Evolutionary conservation across 2,888 invertebrate genomes (phyloP).

Genomic region (Axea sp.): DNA sequence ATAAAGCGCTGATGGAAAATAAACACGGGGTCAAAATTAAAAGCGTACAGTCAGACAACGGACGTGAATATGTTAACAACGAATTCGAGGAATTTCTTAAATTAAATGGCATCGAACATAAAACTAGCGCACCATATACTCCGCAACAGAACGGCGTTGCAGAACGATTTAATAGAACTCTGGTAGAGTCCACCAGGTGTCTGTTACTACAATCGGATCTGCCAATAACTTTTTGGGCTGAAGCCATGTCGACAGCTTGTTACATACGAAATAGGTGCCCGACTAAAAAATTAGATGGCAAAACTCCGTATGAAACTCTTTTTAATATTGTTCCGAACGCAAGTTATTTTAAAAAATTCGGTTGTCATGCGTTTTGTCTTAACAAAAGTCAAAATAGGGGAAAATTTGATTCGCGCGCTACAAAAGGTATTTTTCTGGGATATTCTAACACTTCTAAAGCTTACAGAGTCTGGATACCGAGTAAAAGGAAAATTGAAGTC

Average conservation of each 20-base stretch:
- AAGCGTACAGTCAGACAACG: conserved; percentile 58
- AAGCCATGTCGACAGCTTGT: conserved; percentile 66
- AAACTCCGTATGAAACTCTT: conserved; percentile 62
- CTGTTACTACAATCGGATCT: conserved; percentile 63
- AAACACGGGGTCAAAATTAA: conserved; percentile 24
- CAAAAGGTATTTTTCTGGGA: too few species aligned
- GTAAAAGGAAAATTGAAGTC: too few species aligned
- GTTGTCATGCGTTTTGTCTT: conserved; percentile 30
- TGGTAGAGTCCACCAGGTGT: conserved; percentile 65
- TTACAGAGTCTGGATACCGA: too few species aligned
- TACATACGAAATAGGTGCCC: conserved; percentile 66
- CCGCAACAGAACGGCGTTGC: background rate
- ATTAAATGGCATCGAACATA: conserved; percentile 60
- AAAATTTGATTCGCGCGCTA: too few species aligned
- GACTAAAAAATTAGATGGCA: conserved; percentile 42
- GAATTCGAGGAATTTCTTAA: conserved; percentile 64
- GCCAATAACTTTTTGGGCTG: conserved; percentile 66
- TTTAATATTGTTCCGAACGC: conserved; percentile 51
- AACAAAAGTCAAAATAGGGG: background rate
- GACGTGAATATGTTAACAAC: conserved; percentile 26
- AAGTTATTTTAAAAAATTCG: conserved; percentile 62
- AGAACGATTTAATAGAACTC: conserved; percentile 63
- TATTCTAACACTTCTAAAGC: too few species aligned
- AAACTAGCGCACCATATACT: conserved; percentile 39
- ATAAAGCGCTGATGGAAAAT: conserved; percentile 9